Percentiles rank a stretch among this genome's conserved stretches.
Conservation (phyloP, 53 echinoderm and acorn worm species). For the Apostichopus leukothele region DNA sequence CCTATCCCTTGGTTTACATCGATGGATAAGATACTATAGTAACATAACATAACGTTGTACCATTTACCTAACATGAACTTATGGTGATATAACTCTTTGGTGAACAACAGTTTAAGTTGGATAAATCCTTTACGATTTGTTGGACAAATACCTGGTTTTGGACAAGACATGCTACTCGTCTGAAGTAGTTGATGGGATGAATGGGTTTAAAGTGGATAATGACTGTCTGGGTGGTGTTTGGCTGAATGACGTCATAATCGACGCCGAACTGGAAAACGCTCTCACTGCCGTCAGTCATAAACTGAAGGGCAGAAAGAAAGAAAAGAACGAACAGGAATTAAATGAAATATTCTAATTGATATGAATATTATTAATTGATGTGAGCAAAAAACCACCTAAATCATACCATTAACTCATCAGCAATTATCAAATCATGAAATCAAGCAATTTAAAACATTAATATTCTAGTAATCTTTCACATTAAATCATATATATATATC, state of each 20-base stretch:
- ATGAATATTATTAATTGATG: too few species aligned
- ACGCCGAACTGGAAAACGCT: constrained; percentile 88
- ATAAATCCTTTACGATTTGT: too few species aligned
- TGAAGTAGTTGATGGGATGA: constrained; percentile 92
- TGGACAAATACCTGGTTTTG: constrained; percentile 84
- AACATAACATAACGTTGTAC: too few species aligned
- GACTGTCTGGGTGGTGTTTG: constrained; percentile 81
- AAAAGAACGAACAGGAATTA: constrained; percentile 28
- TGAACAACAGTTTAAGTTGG: too few species aligned
- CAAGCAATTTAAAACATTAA: too few species aligned
- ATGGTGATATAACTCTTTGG: too few species aligned
- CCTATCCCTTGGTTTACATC: too few species aligned
- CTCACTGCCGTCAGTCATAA: constrained; percentile 79
- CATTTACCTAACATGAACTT: too few species aligned
- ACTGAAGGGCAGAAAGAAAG: constrained; percentile 44
- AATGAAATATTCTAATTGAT: not conserved
- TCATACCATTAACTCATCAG: not conserved
- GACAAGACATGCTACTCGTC: constrained; percentile 83
- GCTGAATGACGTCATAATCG: constrained; percentile 65
- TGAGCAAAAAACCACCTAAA: too few species aligned
- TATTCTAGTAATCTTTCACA: too few species aligned
- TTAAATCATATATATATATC: too few species aligned
- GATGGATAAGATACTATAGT: too few species aligned
- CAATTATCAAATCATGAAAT: not conserved
- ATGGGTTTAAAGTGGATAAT: constrained; percentile 75